Conservation (phyloP, 2,888 invertebrate genomes). For the Leptinotarsa peninsularis region DNA sequence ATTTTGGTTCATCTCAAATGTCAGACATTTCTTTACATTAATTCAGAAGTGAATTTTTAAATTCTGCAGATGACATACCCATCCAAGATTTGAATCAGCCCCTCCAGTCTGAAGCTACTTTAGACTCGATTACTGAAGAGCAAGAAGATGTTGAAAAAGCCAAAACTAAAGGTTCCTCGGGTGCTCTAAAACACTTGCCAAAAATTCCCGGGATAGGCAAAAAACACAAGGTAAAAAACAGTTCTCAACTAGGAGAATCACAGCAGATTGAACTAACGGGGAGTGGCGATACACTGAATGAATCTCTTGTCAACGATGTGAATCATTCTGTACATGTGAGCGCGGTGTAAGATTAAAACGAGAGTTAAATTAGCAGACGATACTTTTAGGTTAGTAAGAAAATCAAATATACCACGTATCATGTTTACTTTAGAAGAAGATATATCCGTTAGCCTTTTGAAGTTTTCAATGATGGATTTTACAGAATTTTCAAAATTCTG, state of each 20-base stretch:
- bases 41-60: slow-evolving; percentile 25
- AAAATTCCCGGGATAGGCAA: slow-evolving; percentile 77
- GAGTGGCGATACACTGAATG: slow-evolving; percentile 47
- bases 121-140: slow-evolving; percentile 80
- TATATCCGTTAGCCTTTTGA: background rate
- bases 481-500: too few relatives aligned
- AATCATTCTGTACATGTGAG: slow-evolving; percentile 62
- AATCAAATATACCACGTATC: background rate
- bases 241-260: slow-evolving; percentile 45
- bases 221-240: slow-evolving; percentile 66
- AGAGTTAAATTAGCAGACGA: slow-evolving; percentile 2
- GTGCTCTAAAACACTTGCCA: slow-evolving; percentile 70
- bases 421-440: background rate
- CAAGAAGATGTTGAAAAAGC: slow-evolving; percentile 68
- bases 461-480: background rate
- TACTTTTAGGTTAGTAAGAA: slow-evolving; percentile 3
- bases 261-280: slow-evolving; percentile 56
- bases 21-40: background rate
- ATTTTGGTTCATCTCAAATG: slow-evolving; percentile 14
- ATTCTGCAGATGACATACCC: slow-evolving; percentile 84
- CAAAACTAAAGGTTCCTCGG: slow-evolving; percentile 67
- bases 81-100: slow-evolving; percentile 80
- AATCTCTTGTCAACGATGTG: slow-evolving; percentile 50
- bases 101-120: slow-evolving; percentile 68
- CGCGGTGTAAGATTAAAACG: slow-evolving; percentile 55